Evolutionary conservation across 2,888 invertebrate genomes (phyloP).

Genomic region (Nebria brevicollis): DNA sequence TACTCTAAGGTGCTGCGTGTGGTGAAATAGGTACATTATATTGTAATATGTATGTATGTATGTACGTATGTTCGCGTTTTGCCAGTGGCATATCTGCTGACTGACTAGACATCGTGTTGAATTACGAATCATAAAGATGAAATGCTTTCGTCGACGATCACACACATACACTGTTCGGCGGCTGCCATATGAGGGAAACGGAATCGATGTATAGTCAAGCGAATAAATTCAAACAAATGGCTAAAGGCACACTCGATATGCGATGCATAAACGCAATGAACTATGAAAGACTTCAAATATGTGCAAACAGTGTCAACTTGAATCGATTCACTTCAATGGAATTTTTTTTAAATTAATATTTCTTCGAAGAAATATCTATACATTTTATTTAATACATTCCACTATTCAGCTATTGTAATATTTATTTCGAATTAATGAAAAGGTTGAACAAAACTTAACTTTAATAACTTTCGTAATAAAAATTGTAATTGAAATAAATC

Average conservation of each 20-base stretch:
- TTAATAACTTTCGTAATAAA: too few relatives aligned
- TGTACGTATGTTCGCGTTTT: not conserved
- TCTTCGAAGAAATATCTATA: too few relatives aligned
- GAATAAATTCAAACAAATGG: slow-evolving; percentile 1
- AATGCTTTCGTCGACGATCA: not conserved
- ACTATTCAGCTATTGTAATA: too few relatives aligned
- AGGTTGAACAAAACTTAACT: too few relatives aligned
- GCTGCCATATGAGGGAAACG: not conserved
- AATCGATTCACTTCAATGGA: not conserved
- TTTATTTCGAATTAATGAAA: too few relatives aligned
- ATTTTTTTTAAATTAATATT: not conserved
- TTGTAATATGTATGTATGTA: not conserved
- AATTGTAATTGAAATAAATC: too few relatives aligned
- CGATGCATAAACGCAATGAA: not conserved
- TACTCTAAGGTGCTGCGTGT: too few relatives aligned
- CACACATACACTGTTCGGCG: not conserved
- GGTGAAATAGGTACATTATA: not conserved
- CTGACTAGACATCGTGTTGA: not conserved
- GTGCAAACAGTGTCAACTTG: not conserved
- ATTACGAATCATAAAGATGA: not conserved
- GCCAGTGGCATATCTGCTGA: not conserved
- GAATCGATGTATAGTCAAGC: not conserved
- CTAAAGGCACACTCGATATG: slow-evolving; percentile 1
- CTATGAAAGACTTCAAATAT: not conserved
- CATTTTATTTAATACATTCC: too few relatives aligned